Evolutionary conservation across 1,140 invertebrate genomes (phyloP).

Genomic region (Coenobita brevimanus): DNA sequence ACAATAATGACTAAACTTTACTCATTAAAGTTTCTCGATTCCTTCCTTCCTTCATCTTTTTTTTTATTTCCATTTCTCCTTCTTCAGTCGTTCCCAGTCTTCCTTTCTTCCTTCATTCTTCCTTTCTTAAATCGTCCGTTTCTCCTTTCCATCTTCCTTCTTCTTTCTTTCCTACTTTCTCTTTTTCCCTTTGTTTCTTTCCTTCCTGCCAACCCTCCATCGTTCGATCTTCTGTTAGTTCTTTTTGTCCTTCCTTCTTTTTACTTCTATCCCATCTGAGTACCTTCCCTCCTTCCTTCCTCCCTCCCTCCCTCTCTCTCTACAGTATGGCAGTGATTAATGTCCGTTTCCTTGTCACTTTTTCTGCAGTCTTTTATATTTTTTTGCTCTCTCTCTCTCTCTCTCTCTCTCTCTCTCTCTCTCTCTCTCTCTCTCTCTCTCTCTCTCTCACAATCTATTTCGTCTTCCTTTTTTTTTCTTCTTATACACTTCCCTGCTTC

Average conservation of each 20-base stretch:
- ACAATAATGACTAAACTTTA: too few species aligned
- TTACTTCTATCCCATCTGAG: background rate
- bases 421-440: slow-evolving; percentile 11
- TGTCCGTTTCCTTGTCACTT: too few species aligned
- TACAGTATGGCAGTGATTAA: too few species aligned
- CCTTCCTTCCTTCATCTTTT: too few species aligned
- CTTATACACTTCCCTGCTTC: too few species aligned
- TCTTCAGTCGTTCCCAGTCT: background rate
- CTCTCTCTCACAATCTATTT: too few species aligned
- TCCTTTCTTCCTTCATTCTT: too few species aligned
- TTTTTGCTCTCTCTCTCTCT: background rate
- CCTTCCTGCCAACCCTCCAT: background rate
- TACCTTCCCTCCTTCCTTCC: background rate
- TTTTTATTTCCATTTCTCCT: too few species aligned
- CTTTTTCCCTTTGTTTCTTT: background rate
- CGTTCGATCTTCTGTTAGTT: background rate
- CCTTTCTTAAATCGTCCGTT: too few species aligned
- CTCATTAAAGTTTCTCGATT: too few species aligned
- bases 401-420: slow-evolving; percentile 11
- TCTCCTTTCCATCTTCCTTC: background rate
- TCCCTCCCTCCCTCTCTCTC: background rate
- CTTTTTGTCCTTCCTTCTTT: background rate
- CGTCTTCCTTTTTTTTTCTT: too few species aligned
- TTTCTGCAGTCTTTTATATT: background rate
- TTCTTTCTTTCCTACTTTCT: background rate